These are phyloP conservation scores for Hydrozoanthus gracilis DNA, from an alignment of 92 coral and sea anemone species.

Conservation along the genomic window DNA sequence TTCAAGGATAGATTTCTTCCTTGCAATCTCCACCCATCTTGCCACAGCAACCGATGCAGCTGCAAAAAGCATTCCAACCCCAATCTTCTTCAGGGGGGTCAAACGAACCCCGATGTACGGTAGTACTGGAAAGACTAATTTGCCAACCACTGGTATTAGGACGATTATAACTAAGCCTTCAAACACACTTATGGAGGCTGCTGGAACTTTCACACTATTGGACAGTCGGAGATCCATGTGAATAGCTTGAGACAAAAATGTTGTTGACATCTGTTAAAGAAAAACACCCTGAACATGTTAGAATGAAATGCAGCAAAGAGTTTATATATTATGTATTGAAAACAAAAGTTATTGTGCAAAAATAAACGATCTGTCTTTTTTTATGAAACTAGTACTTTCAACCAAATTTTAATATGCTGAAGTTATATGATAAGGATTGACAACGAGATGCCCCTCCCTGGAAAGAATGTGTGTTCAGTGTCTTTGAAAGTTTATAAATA, in stretches of 20 bases:
- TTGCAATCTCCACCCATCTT: constrained; percentile 78
- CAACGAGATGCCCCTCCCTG: no score
- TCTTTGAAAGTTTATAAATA: no score
- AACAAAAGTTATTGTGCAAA: no score
- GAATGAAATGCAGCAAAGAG: no score
- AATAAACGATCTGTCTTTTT: no score
- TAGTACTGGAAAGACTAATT: constrained; percentile 81
- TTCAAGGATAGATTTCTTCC: constrained; percentile 52
- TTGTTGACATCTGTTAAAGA: constrained; percentile 74
- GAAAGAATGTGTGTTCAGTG: no score
- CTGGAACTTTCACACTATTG: constrained; percentile 59
- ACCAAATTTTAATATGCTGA: no score
- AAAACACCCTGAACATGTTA: neutral
- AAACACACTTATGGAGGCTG: constrained; percentile 72
- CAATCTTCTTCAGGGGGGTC: constrained; percentile 87
- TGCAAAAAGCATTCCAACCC: constrained; percentile 89
- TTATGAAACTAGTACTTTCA: no score
- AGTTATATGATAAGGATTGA: no score
- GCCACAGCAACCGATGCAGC: constrained; percentile 82
- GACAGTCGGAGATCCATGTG: constrained; percentile 69
- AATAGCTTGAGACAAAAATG: constrained; percentile 83
- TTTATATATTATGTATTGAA: no score
- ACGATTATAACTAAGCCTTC: constrained; percentile 63
- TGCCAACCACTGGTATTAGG: constrained; percentile 88
- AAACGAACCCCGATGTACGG: constrained; percentile 62